Evolutionary conservation across 2,797 vertebrate species (phyloP).

Genomic region (Sardinella longiceps): DNA sequence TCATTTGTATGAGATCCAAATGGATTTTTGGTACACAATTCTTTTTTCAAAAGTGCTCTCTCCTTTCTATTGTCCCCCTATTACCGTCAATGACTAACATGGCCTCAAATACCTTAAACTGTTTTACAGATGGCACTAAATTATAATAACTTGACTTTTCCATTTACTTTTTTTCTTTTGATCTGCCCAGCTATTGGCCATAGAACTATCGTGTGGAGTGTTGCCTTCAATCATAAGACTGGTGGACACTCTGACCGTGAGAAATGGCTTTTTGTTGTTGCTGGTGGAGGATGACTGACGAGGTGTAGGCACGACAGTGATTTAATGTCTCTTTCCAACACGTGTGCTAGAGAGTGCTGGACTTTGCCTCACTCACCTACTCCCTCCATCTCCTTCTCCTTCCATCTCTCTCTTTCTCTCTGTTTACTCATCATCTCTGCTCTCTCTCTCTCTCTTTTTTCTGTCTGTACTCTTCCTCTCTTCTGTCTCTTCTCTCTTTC

Average conservation of each 20-base stretch:
- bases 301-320: neutral
- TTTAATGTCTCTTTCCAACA: slow-evolving; percentile 23
- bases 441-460: neutral
- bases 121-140: neutral
- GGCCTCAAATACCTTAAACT: slow-evolving; percentile 6
- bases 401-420: neutral
- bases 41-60: neutral
- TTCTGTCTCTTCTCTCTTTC: neutral
- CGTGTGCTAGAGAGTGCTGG: neutral
- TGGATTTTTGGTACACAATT: slow-evolving; percentile 10
- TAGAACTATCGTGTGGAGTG: neutral
- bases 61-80: neutral
- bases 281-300: neutral
- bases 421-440: neutral
- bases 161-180: neutral
- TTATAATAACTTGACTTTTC: neutral
- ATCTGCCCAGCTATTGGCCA: neutral
- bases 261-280: slow-evolving; percentile 11
- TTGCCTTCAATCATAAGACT: neutral
- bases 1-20: neutral
- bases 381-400: no score
- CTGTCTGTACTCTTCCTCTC: slow-evolving; percentile 22
- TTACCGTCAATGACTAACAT: neutral
- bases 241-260: neutral
- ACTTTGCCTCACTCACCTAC: neutral